Evolutionary conservation across 2,888 invertebrate species (phyloP), one percentile per base, ranked within the genome.

Genomic region (Cistogaster globosa): DNA sequence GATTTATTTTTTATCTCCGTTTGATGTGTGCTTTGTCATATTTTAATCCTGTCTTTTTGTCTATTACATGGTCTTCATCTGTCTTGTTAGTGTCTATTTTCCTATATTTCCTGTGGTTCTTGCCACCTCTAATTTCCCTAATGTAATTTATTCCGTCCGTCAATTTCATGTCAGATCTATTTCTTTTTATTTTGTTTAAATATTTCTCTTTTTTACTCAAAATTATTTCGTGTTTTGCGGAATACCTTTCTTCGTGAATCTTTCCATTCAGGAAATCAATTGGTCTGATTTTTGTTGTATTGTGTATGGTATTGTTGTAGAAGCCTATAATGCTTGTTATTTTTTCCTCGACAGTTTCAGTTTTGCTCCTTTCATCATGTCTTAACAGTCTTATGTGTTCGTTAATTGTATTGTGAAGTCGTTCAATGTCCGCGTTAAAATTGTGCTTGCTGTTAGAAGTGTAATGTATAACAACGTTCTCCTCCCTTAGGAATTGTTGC

Each of bases 371-470:
- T 79, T 26, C 26, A 26, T 26, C 26, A 26, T 83, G 20, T 65
- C 74, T 4, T 78, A 60, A 3, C 86, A 82, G 36, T 87, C n/a
- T 20, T 86, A 20, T 84, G 26, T 87, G 86, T 72, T 87, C 87
- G n/a, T 86, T 77, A 4, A 68, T 65, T 26, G 86, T 88, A 12
- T 87, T 86, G 22, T 88, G 87, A n/a, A 87, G 16, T 7, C 87
- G 57, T 80, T 87, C 87, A 8, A 87, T 55, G 16, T 87, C 87
- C 6, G 85, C 42, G 14, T 88, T 88, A 4, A 83, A 85, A n/a
- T 84, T 82, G 53, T 87, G 84, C 6, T 82, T 83, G n/a, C 11
- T 48, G 14, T 48, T 74, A 83, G 9, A 86, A 0, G 85, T 87
- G 36, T 57, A 86, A 45, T 88, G 87, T 5, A 87, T 53, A 60